phyloP scores from a whole-genome alignment of 2,888 invertebrate genomes.

The Idaea straminata region DNA sequence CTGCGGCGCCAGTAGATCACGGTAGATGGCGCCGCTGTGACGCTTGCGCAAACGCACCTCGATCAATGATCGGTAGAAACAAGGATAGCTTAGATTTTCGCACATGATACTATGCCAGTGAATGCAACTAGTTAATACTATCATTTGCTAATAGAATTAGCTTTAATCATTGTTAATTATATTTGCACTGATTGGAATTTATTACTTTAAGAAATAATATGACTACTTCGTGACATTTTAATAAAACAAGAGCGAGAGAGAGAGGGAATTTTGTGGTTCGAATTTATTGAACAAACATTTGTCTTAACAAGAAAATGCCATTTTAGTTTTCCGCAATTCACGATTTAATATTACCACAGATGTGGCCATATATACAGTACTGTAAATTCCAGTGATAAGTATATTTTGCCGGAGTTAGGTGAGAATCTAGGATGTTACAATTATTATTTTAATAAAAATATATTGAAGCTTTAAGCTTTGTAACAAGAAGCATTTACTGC shows the following conservation, averaged over 20 bases:
- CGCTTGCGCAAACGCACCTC: constrained; percentile 18
- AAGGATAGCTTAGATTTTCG: constrained; percentile 1
- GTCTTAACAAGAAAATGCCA: constrained; percentile 18
- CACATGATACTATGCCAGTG: constrained; percentile 8
- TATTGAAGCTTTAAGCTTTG: background rate
- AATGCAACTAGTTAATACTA: constrained; percentile 4
- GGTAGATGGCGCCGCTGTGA: constrained; percentile 65
- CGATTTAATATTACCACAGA: constrained; percentile 44
- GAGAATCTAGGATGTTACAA: background rate
- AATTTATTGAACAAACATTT: constrained; percentile 2
- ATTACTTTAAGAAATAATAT: background rate
- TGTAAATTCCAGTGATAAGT: constrained; percentile 39
- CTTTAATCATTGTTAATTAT: background rate
- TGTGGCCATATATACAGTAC: constrained; percentile 50
- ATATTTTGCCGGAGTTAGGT: constrained; percentile 18
- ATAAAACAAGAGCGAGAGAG: background rate
- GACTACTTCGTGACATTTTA: background rate
- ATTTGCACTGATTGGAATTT: background rate
- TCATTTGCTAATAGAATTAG: background rate
- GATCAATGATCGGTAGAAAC: background rate
- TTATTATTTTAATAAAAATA: background rate
- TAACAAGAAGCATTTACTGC: background rate
- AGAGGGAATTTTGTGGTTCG: background rate
- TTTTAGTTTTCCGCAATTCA: constrained; percentile 33
- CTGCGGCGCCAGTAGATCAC: constrained; percentile 48